A percentile compares a stretch with the other conserved stretches of the same genome.
phyloP scores from a whole-genome alignment of 2,888 invertebrate species.

The Ctena decussata region DNA sequence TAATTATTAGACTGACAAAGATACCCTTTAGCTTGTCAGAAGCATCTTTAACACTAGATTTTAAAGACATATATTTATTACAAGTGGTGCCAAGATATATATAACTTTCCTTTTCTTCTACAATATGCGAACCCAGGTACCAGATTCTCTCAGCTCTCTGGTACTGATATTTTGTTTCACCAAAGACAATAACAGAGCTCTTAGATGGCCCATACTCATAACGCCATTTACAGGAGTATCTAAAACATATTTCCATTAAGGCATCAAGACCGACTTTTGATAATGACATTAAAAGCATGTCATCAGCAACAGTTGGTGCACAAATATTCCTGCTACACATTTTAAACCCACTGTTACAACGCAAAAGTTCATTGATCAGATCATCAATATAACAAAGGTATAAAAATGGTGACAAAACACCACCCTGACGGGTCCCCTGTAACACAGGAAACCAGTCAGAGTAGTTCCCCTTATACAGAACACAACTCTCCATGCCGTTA shows the following conservation, averaged over 20 bases:
- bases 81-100: conserved; percentile 15
- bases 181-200: conserved; percentile 24
- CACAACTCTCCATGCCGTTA: not conserved
- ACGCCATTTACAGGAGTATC: conserved; percentile 27
- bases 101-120: not conserved
- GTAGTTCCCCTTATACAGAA: not conserved
- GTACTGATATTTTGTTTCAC: not conserved
- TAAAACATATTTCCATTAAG: conserved; percentile 19
- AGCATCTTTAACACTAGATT: not conserved
- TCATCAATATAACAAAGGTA: not conserved
- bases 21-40: conserved; percentile 14
- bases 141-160: not conserved
- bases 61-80: not conserved
- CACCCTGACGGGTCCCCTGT: not conserved
- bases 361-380: not conserved
- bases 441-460: not conserved
- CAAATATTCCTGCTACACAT: not conserved
- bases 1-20: conserved; percentile 1
- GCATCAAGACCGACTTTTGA: conserved; percentile 1
- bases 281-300: conserved; percentile 24
- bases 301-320: conserved; percentile 27
- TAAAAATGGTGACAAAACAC: not conserved
- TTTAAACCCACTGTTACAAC: not conserved
- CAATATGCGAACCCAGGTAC: not conserved
- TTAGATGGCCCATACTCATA: conserved; percentile 25